A percentile compares a stretch with the other conserved stretches of the same genome.
phyloP scores from a whole-genome alignment of 1,140 invertebrate genomes.

The Sarcophaga peregrina region DNA sequence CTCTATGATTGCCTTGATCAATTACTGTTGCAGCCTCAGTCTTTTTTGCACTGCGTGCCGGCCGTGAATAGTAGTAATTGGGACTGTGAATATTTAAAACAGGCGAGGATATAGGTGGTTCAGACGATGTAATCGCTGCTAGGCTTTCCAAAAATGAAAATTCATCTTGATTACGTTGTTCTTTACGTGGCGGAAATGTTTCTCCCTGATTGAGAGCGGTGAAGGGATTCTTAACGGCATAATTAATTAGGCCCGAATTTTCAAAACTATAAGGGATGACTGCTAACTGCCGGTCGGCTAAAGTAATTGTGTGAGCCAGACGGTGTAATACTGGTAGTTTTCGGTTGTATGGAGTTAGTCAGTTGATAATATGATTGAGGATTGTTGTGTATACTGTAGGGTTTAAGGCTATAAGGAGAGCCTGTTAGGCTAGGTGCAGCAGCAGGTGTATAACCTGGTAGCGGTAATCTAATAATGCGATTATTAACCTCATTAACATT shows the following conservation, averaged over 20 bases:
- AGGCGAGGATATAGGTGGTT: background rate
- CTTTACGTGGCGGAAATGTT: constrained; percentile 59
- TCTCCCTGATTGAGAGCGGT: constrained; percentile 62
- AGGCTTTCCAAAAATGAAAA: constrained; percentile 59
- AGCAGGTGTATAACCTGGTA: constrained; percentile 45
- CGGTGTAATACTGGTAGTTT: background rate
- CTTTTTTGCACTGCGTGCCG: background rate
- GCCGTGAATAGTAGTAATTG: background rate
- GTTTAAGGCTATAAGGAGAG: constrained; percentile 41
- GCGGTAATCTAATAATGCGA: constrained; percentile 71
- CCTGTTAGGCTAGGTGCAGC: constrained; percentile 44
- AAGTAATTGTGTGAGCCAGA: constrained; percentile 53
- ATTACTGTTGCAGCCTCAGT: background rate
- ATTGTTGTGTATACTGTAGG: background rate
- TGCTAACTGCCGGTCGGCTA: constrained; percentile 49
- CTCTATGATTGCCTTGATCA: background rate
- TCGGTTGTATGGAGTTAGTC: constrained; percentile 43
- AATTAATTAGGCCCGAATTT: constrained; percentile 53
- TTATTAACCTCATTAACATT: constrained; percentile 73
- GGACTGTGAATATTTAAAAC: background rate
- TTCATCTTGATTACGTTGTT: constrained; percentile 53
- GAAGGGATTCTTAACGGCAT: constrained; percentile 56
- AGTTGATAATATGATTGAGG: background rate
- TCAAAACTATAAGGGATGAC: constrained; percentile 56
- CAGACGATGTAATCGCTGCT: background rate